These are phyloP conservation scores for Umimayanthus chanpuru DNA, from an alignment of 92 coral and sea anemone species.

Conservation along the genomic window DNA sequence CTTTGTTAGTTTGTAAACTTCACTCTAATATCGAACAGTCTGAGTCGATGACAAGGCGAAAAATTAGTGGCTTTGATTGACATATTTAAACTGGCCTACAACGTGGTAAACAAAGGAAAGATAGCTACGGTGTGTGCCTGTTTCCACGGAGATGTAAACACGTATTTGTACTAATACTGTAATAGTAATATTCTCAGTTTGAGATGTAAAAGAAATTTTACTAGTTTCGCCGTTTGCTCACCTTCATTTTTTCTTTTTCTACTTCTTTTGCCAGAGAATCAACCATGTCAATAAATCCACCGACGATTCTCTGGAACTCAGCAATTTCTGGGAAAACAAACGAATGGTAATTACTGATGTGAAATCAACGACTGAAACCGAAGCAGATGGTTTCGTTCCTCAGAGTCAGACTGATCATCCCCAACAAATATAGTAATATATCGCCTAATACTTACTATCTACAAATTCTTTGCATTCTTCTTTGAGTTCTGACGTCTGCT, in stretches of 20 bases:
- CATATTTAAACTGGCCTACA: background rate
- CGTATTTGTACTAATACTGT: no score
- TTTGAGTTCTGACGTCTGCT: conserved; percentile 90
- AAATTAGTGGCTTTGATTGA: background rate
- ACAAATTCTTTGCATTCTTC: conserved; percentile 99
- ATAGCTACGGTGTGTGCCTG: background rate
- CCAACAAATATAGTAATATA: background rate
- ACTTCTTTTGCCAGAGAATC: conserved; percentile 89
- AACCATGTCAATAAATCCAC: no score
- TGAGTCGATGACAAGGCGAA: no score
- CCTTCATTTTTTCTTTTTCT: conserved; percentile 99
- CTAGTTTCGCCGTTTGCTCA: conserved; percentile 1
- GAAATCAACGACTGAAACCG: no score
- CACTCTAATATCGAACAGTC: no score
- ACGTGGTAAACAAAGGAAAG: no score
- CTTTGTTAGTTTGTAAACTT: no score
- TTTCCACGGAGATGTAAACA: conserved; percentile 47
- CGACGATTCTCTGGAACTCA: no score
- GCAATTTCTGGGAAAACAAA: conserved; percentile 68
- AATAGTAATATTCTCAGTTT: no score
- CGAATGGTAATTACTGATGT: background rate
- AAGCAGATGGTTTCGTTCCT: background rate
- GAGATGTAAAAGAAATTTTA: background rate
- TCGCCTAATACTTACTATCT: conserved; percentile 71
- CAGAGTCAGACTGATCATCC: background rate